phyloP scores from a whole-genome alignment of 1,140 invertebrate genomes.

The Dinoponera quadriceps region DNA sequence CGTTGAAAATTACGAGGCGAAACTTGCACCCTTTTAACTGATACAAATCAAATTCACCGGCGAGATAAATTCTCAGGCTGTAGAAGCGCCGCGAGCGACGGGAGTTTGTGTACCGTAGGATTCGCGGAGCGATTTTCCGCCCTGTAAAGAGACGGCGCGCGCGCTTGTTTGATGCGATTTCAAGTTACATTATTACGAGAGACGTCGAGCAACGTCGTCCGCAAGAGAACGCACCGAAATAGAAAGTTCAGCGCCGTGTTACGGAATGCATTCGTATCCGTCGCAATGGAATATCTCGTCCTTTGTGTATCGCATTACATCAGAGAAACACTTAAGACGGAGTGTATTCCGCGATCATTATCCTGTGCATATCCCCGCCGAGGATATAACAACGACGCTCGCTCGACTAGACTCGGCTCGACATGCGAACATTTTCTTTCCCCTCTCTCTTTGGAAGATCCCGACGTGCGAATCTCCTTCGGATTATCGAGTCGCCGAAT shows the following conservation, averaged over 20 bases:
- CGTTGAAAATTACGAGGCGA: constrained; percentile 59
- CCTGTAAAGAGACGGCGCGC: constrained; percentile 17
- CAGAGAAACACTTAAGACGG: neutral
- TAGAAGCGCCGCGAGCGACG: constrained; percentile 50
- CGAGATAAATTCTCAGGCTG: constrained; percentile 41
- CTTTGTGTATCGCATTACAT: constrained; percentile 17
- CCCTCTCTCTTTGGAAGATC: no score
- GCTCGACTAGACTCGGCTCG: no score
- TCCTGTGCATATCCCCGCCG: neutral
- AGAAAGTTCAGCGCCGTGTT: constrained; percentile 27
- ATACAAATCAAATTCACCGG: constrained; percentile 55
- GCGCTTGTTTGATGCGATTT: constrained; percentile 54
- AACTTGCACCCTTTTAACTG: constrained; percentile 61
- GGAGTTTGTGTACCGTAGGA: constrained; percentile 37
- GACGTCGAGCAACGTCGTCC: constrained; percentile 12
- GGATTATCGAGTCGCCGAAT: no score
- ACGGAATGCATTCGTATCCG: constrained; percentile 13
- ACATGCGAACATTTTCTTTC: no score
- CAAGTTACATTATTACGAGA: constrained; percentile 51
- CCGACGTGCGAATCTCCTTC: no score
- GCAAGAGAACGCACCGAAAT: constrained; percentile 39
- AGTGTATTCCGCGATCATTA: constrained; percentile 26
- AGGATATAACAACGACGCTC: neutral
- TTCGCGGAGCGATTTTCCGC: constrained; percentile 50
- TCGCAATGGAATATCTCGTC: constrained; percentile 24